These are phyloP conservation scores for Charadrius vociferus DNA, from an alignment of 2,113 vertebrate species.

Conservation along the genomic window DNA sequence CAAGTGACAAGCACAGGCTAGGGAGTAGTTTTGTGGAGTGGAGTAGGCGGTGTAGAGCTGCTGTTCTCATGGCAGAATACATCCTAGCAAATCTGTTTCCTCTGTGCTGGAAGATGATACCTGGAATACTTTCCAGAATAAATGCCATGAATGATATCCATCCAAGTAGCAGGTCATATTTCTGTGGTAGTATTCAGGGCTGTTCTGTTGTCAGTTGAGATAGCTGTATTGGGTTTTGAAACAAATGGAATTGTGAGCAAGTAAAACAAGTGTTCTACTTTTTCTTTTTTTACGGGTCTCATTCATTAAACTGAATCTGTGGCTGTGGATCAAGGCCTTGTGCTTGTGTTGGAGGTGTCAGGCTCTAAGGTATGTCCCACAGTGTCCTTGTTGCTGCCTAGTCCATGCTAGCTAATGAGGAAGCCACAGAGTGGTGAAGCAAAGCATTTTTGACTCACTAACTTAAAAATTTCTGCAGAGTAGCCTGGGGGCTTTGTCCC, in stretches of 20 bases:
- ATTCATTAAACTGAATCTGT: not conserved
- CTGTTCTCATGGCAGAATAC: not conserved
- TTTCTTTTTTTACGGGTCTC: not conserved
- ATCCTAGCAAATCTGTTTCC: not conserved
- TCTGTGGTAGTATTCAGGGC: not conserved
- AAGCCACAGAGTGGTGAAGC: not conserved
- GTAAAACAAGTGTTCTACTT: not conserved
- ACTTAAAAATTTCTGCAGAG: not conserved
- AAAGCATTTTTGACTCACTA: not conserved
- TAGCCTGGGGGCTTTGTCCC: not conserved
- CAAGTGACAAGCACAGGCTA: not conserved
- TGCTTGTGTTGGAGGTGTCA: not conserved
- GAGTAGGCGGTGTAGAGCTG: not conserved
- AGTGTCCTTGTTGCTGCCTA: not conserved
- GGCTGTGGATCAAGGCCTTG: not conserved
- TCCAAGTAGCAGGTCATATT: not conserved
- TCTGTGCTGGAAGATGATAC: not conserved
- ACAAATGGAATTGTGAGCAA: not conserved
- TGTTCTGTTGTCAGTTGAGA: not conserved
- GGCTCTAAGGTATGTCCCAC: not conserved
- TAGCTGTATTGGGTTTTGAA: not conserved
- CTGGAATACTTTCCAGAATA: not conserved
- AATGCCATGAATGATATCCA: not conserved
- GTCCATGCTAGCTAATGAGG: not conserved
- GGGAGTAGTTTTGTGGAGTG: not conserved